These are phyloP conservation scores for Aphelenchoides besseyi DNA, from an alignment of 1,140 invertebrate species.

Conservation along the genomic window DNA sequence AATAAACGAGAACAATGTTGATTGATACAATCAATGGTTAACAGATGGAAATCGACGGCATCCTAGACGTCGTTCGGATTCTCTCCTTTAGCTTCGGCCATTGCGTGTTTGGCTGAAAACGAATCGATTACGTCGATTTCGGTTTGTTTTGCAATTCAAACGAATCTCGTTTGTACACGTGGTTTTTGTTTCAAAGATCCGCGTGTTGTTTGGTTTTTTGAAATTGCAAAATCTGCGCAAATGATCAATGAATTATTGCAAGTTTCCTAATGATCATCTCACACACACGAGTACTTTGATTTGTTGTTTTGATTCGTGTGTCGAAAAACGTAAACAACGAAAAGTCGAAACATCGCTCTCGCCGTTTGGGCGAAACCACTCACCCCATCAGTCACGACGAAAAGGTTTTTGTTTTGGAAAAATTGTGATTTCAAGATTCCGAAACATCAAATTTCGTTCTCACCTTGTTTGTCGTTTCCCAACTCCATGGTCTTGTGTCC, in stretches of 20 bases:
- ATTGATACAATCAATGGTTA: neutral
- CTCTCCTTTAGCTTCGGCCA: neutral
- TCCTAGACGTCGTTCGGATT: neutral
- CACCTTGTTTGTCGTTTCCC: neutral
- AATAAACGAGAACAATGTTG: neutral
- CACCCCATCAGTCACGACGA: too few relatives aligned
- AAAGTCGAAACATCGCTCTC: neutral
- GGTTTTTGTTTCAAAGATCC: neutral
- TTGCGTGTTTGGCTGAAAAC: neutral
- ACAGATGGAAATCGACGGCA: neutral
- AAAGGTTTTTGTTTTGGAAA: too few relatives aligned
- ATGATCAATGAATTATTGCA: neutral
- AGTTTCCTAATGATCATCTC: neutral
- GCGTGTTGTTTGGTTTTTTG: neutral
- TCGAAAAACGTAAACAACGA: slow-evolving; percentile 6
- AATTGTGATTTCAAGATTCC: too few relatives aligned
- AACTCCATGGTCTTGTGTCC: neutral
- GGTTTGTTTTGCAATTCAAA: neutral
- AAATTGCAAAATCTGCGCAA: neutral
- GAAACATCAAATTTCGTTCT: neutral
- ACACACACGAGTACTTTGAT: too few relatives aligned
- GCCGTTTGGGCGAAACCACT: too few relatives aligned
- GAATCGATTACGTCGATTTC: neutral
- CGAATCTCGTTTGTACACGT: too few relatives aligned
- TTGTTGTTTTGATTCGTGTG: neutral